phyloP scores from a whole-genome alignment of 2,888 invertebrate species.

The Ectemnius cavifrons region DNA sequence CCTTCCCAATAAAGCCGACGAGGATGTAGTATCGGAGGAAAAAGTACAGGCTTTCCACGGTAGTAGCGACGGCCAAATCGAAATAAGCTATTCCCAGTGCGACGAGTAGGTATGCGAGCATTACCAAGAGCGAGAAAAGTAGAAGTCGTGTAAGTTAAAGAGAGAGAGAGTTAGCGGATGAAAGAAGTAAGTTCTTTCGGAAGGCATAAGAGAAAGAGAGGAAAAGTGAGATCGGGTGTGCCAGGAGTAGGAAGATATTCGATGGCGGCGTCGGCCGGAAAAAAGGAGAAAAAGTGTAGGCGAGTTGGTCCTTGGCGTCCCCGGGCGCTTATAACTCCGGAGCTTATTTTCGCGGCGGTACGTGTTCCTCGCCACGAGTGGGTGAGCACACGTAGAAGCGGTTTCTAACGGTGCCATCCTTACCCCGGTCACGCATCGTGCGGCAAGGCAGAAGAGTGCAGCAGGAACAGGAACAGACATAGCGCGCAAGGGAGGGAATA shows the following conservation, averaged over 20 bases:
- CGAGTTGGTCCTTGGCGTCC: slow-evolving; percentile 14
- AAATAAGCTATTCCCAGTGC: too few relatives aligned
- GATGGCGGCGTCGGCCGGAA: background rate
- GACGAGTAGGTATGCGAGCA: too few relatives aligned
- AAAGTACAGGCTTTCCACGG: too few relatives aligned
- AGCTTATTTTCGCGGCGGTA: slow-evolving; percentile 62
- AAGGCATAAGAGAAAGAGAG: too few relatives aligned
- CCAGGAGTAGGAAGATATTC: too few relatives aligned
- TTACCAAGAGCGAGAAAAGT: background rate
- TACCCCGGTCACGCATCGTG: slow-evolving; percentile 70
- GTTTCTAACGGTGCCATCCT: slow-evolving; percentile 68
- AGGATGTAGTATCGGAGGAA: too few relatives aligned
- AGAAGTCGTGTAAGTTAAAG: background rate
- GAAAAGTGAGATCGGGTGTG: too few relatives aligned
- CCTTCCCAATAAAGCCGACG: too few relatives aligned
- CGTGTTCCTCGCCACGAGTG: slow-evolving; percentile 58
- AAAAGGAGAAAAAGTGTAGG: background rate
- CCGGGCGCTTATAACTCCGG: slow-evolving; percentile 46
- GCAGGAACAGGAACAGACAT: slow-evolving; percentile 15
- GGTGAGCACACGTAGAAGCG: slow-evolving; percentile 60
- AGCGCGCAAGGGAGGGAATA: background rate
- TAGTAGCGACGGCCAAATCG: too few relatives aligned
- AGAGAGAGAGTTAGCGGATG: background rate
- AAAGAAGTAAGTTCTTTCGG: background rate
- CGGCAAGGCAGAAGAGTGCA: slow-evolving; percentile 13